Percentiles rank a stretch among this genome's conserved stretches.
Evolutionary conservation across 1,140 invertebrate genomes (phyloP).

Genomic region (Mizuhopecten yessoensis): DNA sequence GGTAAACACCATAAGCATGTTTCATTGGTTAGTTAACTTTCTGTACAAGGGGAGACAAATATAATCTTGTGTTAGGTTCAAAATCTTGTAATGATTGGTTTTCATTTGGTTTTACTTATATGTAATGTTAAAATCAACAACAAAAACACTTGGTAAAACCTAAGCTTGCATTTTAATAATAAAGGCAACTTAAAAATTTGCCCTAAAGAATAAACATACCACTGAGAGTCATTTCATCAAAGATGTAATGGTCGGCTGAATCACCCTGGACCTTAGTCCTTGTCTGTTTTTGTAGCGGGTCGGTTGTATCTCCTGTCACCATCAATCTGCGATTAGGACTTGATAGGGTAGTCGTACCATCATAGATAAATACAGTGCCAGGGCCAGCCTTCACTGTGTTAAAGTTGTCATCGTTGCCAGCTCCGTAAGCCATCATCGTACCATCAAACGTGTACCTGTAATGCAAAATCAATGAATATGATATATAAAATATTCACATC

Average conservation of each 20-base stretch:
- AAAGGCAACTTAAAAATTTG: too few species aligned
- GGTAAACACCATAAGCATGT: too few species aligned
- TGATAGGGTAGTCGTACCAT: constrained; percentile 50
- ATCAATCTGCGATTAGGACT: constrained; percentile 57
- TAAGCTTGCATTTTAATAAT: too few species aligned
- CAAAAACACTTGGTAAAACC: too few species aligned
- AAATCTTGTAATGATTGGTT: too few species aligned
- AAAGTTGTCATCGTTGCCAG: constrained; percentile 65
- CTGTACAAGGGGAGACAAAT: too few species aligned
- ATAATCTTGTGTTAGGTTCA: too few species aligned
- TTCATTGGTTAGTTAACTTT: too few species aligned
- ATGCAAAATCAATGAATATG: neutral
- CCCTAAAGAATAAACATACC: too few species aligned
- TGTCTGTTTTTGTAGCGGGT: constrained; percentile 69
- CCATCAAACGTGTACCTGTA: constrained; percentile 69
- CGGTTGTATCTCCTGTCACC: constrained; percentile 65
- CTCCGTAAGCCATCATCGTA: constrained; percentile 72
- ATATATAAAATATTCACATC: neutral
- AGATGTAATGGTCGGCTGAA: constrained; percentile 64
- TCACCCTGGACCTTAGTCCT: constrained; percentile 64
- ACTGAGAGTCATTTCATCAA: constrained; percentile 67
- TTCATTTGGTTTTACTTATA: too few species aligned
- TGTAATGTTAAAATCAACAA: too few species aligned
- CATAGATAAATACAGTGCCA: constrained; percentile 73
- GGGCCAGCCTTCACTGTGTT: constrained; percentile 73